phyloP scores from a whole-genome alignment of 2,113 vertebrate genomes.

The Chaetura pelagica region DNA sequence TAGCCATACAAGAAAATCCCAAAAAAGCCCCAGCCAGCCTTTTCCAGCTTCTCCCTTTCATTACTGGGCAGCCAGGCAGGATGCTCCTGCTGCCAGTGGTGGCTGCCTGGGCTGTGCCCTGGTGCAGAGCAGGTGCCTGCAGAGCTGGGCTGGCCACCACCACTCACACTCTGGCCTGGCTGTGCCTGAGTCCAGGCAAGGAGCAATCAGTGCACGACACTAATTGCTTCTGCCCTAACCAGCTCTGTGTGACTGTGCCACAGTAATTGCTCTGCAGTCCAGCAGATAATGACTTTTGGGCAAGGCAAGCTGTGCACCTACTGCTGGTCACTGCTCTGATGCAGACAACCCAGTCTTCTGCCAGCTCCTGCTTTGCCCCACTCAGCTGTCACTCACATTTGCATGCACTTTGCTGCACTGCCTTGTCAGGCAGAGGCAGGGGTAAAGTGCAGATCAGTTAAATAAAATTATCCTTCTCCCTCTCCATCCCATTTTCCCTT shows the following conservation, averaged over 20 bases:
- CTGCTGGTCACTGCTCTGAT: neutral
- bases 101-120: neutral
- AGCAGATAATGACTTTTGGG: neutral
- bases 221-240: neutral
- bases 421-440: rapidly evolving
- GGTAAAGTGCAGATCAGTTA: neutral
- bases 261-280: neutral
- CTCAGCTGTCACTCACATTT: neutral
- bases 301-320: neutral
- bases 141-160: neutral
- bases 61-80: rapidly evolving
- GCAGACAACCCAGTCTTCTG: neutral
- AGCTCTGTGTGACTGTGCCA: neutral
- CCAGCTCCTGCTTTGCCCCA: neutral
- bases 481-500: neutral
- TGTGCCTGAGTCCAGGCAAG: neutral
- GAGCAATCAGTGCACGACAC: neutral
- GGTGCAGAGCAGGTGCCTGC: rapidly evolving
- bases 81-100: rapidly evolving
- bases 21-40: neutral
- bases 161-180: rapidly evolving
- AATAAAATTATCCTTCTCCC: neutral
- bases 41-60: neutral
- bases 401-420: neutral
- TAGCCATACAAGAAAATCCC: neutral